phyloP scores from a whole-genome alignment of 1,140 invertebrate genomes.

The Pantala flavescens region DNA sequence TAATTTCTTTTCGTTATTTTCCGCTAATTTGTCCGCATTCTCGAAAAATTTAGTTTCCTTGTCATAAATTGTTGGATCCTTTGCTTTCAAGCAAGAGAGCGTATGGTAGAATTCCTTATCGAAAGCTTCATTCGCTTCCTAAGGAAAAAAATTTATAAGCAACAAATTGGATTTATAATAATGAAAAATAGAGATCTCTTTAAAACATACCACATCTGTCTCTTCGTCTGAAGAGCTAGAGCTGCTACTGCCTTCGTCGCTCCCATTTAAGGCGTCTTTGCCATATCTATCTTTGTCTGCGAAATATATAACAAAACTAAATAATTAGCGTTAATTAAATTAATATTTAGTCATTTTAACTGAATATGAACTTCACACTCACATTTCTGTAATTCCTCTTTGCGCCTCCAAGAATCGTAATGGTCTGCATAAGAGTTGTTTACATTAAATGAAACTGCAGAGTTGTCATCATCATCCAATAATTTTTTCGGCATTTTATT shows the following conservation, averaged over 20 bases:
- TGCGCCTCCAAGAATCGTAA: constrained; percentile 69
- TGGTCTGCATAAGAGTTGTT: constrained; percentile 71
- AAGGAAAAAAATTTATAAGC: constrained; percentile 25
- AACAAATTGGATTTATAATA: constrained; percentile 17
- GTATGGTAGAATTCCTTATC: constrained; percentile 83
- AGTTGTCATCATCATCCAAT: constrained; percentile 37
- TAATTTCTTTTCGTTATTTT: constrained; percentile 30
- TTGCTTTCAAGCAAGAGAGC: constrained; percentile 70
- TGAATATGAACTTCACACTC: constrained; percentile 29
- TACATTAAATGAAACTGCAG: constrained; percentile 48
- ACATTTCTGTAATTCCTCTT: constrained; percentile 79
- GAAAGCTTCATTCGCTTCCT: constrained; percentile 45
- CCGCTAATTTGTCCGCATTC: constrained; percentile 30
- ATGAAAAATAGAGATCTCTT: constrained; percentile 9
- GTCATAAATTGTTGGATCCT: constrained; percentile 82
- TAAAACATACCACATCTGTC: constrained; percentile 43
- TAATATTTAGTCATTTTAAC: neutral
- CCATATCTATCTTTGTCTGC: constrained; percentile 67
- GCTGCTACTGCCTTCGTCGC: constrained; percentile 33
- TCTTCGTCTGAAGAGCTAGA: constrained; percentile 46
- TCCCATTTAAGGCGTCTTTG: constrained; percentile 34
- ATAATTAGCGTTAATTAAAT: neutral
- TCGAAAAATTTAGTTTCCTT: constrained; percentile 63
- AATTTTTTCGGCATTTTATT: constrained; percentile 17
- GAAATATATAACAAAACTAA: constrained; percentile 25